phyloP scores from a whole-genome alignment of 2,113 vertebrate genomes.

The Pterocles gutturalis region DNA sequence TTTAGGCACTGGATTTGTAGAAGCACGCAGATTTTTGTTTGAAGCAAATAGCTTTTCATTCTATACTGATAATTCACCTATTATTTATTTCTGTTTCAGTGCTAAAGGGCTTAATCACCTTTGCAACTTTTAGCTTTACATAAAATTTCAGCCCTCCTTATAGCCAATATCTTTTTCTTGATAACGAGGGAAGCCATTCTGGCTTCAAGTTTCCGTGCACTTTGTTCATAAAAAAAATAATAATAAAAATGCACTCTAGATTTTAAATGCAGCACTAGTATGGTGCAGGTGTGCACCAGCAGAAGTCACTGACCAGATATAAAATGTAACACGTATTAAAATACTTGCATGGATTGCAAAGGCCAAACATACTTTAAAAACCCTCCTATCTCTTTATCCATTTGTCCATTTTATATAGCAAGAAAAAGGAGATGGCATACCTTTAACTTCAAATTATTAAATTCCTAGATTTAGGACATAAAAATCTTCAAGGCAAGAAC shows the following conservation, averaged over 20 bases:
- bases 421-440: neutral
- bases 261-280: constrained; percentile 24
- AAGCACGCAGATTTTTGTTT: constrained; percentile 57
- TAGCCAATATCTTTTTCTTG: neutral
- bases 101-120: constrained; percentile 24
- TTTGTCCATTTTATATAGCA: neutral
- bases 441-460: neutral
- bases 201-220: constrained; percentile 18
- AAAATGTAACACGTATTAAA: neutral
- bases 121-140: constrained; percentile 5
- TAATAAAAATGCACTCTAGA: neutral
- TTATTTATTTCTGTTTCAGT: constrained; percentile 9
- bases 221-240: neutral
- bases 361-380: neutral
- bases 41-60: constrained; percentile 60
- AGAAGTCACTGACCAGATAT: neutral
- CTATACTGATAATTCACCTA: neutral
- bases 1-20: constrained; percentile 72
- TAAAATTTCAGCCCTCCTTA: constrained; percentile 11
- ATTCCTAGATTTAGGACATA: neutral
- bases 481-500: neutral
- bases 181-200: neutral
- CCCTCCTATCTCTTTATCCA: neutral
- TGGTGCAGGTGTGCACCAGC: constrained; percentile 11
- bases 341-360: constrained; percentile 25